These are phyloP conservation scores for Percopsis omiscomaycus DNA, from an alignment of 2,797 vertebrate genomes.

Conservation along the genomic window DNA sequence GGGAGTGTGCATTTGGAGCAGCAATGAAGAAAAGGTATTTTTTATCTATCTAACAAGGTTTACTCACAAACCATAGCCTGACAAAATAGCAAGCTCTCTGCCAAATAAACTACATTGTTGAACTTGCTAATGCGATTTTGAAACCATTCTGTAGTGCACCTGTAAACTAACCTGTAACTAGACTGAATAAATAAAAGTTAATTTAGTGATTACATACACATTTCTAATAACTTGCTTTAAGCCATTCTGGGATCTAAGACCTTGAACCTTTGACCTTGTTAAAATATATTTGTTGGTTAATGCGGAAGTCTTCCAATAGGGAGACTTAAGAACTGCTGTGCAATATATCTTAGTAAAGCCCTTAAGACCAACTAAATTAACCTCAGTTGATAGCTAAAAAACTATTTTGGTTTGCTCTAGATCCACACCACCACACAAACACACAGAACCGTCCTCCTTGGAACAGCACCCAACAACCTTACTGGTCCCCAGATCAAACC, in stretches of 20 bases:
- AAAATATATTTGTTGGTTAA: not conserved
- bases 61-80: no score
- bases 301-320: constrained; percentile 3
- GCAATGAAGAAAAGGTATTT: no score
- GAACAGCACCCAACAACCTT: not conserved
- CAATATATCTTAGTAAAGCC: constrained; percentile 33
- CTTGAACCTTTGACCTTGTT: not conserved
- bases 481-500: constrained; percentile 3
- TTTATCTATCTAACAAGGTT: no score
- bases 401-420: not conserved
- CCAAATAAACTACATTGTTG: no score
- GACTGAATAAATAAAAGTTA: no score
- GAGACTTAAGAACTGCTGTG: not conserved
- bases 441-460: not conserved
- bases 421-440: not conserved
- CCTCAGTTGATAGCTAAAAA: not conserved
- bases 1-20: no score
- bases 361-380: constrained; percentile 9
- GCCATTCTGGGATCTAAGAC: not conserved
- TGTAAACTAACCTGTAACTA: no score
- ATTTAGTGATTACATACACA: no score
- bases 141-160: no score
- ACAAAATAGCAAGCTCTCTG: no score
- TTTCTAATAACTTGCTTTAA: no score
- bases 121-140: no score